phyloP scores from a whole-genome alignment of 2,113 vertebrate genomes.

The Alosa alosa region DNA sequence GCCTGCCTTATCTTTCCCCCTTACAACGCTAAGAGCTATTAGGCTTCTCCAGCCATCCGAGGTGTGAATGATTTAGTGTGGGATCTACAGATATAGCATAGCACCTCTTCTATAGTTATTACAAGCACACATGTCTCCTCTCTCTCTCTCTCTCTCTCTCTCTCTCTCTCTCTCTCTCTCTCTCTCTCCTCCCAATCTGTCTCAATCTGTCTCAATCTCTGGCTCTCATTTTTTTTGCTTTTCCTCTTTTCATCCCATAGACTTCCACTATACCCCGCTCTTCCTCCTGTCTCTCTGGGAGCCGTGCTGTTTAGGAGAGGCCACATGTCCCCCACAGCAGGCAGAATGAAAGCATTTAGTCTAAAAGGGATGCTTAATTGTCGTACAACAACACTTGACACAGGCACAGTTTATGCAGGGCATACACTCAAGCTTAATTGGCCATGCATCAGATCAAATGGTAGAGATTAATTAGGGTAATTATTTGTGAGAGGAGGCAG shows the following conservation, averaged over 20 bases:
- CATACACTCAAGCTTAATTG: background rate
- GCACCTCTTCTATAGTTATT: background rate
- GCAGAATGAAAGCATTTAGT: background rate
- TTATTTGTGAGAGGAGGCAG: background rate
- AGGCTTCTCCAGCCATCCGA: background rate
- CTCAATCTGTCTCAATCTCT: background rate
- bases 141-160: background rate
- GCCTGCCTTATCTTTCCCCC: constrained; percentile 8
- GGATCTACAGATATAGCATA: background rate
- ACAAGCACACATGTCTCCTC: background rate
- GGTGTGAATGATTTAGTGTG: background rate
- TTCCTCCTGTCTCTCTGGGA: background rate
- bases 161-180: background rate
- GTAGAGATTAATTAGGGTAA: background rate
- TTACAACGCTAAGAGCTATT: background rate
- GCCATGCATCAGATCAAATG: background rate
- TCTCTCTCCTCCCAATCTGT: background rate
- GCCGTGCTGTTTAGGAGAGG: background rate
- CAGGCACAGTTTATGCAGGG: background rate
- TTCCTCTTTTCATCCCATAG: too few species aligned
- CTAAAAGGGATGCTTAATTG: background rate
- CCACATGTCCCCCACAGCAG: background rate
- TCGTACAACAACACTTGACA: background rate
- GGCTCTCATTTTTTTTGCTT: too few species aligned
- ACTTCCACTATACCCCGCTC: background rate